Evolutionary conservation across 2,888 invertebrate genomes (phyloP), one percentile per base, ranked within the genome.

Genomic region (Nudaria mundana): DNA sequence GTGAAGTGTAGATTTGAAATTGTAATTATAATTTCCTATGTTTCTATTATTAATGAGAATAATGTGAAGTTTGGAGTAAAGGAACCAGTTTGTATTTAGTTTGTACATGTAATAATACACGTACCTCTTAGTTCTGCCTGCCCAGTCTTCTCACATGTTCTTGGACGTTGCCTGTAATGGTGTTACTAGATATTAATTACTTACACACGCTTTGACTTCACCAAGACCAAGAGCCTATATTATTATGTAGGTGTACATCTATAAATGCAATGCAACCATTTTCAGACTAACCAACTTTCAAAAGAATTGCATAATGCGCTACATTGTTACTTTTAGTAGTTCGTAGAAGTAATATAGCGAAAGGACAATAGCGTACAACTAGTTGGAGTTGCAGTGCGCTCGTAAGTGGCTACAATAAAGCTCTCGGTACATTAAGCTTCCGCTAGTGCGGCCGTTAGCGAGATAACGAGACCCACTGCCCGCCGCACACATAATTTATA

Each of bases 381-480:
- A 66, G 56, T 51, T 51, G 60, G 54, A 63, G 64, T 55, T 59
- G 65, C 61, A 64, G 56, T 64, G 65, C 65, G 61, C 61, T 62
- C 75, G 78, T 86, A 87, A 87, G 87, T 88, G 84, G 85, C 77
- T 81, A 81, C 86, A 87, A 86, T 87, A 87, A 86, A 87, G 81
- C 86, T 82, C 79, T 76, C 81, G 86, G 76, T 83, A 86, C 87
- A 87, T 87, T 87, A 87, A 86, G 85, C 85, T 86, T 82, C 81
- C 81, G 82, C 85, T 75, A 83, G 82, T 72, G 71, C 81, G 83
- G n/a, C 84, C 79, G 84, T 86, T 84, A 83, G 80, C 76, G 79
- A 86, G 87, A 85, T 88, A 88, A 87, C 87, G 86, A 87, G 86
- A 83, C 81, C 86, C 81, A 77, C 73, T 81, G 81, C 77, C 81